Evolutionary conservation across 2,797 vertebrate genomes (phyloP), one percentile per base, ranked within the genome.

Genomic region (Argya squamiceps): DNA sequence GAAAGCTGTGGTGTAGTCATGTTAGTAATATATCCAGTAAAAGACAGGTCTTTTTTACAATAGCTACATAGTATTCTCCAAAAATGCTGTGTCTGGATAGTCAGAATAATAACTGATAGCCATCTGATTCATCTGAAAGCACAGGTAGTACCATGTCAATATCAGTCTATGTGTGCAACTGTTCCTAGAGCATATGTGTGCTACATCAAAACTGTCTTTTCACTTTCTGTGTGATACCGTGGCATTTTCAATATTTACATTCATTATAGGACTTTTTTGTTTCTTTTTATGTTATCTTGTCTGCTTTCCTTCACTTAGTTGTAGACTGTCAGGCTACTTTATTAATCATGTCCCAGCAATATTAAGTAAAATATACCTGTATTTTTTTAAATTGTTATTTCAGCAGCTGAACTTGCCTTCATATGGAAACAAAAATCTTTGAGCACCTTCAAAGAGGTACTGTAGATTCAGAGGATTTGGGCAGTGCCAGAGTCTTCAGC

Each of bases 161-260:
- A 56, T 47, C 36, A 63, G 4, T 29, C 19, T 34, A 8, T 29
- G 9, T 50, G 37, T 55, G 32, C 24, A 69, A 11, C 17, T 34
- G 5, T 89, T 81, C 29, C 32, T 52, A 44, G 6, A 56, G 12
- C 7, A 12, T 58, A 9, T 16, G 2, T 58, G 26, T 71, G 14
- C 17, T 75, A 9, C 15, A 32, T 44, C 16, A 69, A 18, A 64
- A 29, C 34, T 49, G 3, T 39, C 3, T 18, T 47, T 78, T 76
- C 21, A 34, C 2, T 63, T 34, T 63, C 24, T 62, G 3, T 22
- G 5, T 85, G n/a, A 27, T 79, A 53, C 11, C 0, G 0, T 55
- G 41, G 5, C 19, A 56, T 24, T n/a, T 83, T 80, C 5, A 49
- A n/a, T 23, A 58, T 58, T 77, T 62, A 22, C 17, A 15, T 79